Percentiles rank a stretch among this genome's conserved stretches.
Evolutionary conservation across 2,797 vertebrate genomes (phyloP).

Genomic region (Passerculus sandwichensis): DNA sequence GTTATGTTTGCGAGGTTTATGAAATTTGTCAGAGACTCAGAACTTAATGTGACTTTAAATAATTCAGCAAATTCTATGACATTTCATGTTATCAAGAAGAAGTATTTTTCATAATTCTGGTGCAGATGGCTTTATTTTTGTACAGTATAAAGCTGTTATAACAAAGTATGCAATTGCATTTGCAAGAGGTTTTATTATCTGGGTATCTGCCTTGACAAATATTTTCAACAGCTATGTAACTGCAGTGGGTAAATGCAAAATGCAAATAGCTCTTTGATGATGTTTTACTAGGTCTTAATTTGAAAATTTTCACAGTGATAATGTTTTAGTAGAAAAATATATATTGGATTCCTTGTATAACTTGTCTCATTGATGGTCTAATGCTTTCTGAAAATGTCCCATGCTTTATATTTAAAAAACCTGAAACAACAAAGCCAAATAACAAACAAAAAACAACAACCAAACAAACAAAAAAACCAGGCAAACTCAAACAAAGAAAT

Average conservation of each 20-base stretch:
- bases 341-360: neutral
- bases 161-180: neutral
- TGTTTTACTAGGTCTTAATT: neutral
- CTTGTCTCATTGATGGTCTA: neutral
- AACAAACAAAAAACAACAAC: neutral
- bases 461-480: neutral
- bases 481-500: neutral
- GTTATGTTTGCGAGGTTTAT: neutral
- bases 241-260: neutral
- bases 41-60: neutral
- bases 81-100: neutral
- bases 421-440: neutral
- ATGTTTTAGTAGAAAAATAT: neutral
- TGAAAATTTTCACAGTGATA: neutral
- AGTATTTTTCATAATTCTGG: neutral
- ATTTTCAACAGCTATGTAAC: neutral
- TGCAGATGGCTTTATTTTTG: neutral
- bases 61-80: neutral
- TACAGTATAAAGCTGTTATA: neutral
- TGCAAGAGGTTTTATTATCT: neutral
- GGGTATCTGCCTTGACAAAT: neutral
- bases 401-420: neutral
- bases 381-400: neutral
- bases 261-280: neutral
- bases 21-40: neutral